phyloP scores from a whole-genome alignment of 2,888 invertebrate genomes.

The Colostygia pectinataria region DNA sequence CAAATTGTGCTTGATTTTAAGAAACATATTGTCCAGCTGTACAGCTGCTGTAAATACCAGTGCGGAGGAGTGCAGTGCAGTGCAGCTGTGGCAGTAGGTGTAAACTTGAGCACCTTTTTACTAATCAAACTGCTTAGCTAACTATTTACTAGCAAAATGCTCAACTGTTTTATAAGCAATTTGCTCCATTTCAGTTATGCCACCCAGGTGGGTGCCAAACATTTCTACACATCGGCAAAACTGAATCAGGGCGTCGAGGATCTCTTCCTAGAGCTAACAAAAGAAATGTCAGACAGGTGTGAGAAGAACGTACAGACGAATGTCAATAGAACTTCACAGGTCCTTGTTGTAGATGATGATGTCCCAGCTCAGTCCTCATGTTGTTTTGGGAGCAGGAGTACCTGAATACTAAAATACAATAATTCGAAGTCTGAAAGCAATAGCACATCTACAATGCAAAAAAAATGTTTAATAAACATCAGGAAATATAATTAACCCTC shows the following conservation, averaged over 20 bases:
- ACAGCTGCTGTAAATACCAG: no score
- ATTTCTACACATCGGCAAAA: conserved; percentile 97
- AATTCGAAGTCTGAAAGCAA: no score
- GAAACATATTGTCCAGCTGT: no score
- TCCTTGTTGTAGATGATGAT: conserved; percentile 74
- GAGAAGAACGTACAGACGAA: conserved; percentile 56
- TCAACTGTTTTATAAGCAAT: no score
- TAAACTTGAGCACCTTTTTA: no score
- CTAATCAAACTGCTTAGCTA: no score
- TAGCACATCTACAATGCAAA: background rate
- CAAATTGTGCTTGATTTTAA: no score
- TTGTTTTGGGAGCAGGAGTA: conserved; percentile 58
- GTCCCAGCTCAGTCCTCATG: conserved; percentile 59
- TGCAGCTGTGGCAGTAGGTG: no score
- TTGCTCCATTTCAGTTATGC: conserved; percentile 88
- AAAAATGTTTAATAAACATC: background rate
- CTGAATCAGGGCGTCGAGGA: conserved; percentile 95
- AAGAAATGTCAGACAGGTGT: conserved; percentile 85
- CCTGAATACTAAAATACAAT: conserved; percentile 33
- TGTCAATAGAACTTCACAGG: conserved; percentile 55
- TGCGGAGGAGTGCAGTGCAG: no score
- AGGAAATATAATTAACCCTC: no score
- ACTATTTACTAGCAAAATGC: no score
- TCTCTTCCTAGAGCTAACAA: conserved; percentile 92
- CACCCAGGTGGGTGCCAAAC: conserved; percentile 94